Conservation (phyloP, 2,113 vertebrate genomes). For the Eira barbara region DNA sequence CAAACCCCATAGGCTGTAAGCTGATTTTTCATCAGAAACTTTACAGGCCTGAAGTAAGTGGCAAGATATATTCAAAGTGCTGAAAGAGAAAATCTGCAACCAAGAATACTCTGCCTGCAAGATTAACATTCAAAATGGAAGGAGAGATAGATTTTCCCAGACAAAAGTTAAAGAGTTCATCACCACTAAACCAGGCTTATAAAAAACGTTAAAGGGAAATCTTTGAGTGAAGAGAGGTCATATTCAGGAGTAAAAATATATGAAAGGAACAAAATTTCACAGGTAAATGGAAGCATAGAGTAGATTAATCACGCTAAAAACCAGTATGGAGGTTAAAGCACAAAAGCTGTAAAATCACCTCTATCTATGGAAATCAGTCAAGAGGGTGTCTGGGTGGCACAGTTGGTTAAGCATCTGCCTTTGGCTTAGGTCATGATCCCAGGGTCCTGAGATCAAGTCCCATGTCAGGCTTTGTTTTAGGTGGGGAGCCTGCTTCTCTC, state of each 20-base stretch:
- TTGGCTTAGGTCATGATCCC: no score
- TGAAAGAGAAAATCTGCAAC: not conserved
- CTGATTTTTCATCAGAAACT: not conserved
- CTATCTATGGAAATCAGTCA: not conserved
- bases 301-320: not conserved
- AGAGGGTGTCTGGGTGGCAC: not conserved
- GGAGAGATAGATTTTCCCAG: not conserved
- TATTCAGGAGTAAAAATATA: not conserved
- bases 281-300: not conserved
- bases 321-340: not conserved
- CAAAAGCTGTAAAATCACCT: not conserved
- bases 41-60: not conserved
- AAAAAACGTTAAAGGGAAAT: not conserved
- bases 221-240: not conserved
- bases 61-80: not conserved
- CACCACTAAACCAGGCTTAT: not conserved
- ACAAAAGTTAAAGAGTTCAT: not conserved
- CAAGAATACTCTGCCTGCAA: not conserved
- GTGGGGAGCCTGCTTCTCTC: no score
- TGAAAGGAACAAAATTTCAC: not conserved
- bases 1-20: not conserved
- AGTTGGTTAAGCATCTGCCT: no score
- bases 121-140: not conserved
- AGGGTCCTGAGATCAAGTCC: no score
- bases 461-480: no score